These are phyloP conservation scores for Epinotia nisella DNA, from an alignment of 2,888 invertebrate genomes.

Conservation along the genomic window DNA sequence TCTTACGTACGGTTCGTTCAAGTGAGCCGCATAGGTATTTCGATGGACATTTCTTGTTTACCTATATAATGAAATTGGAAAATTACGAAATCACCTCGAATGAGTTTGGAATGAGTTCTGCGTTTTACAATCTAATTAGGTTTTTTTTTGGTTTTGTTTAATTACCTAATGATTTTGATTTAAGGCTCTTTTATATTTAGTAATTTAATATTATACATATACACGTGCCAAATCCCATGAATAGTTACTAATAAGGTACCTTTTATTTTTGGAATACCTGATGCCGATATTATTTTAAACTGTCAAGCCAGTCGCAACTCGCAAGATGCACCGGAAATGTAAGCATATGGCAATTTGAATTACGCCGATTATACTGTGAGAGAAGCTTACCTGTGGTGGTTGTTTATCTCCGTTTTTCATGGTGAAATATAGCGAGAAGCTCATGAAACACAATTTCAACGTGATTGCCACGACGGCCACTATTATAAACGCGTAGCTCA, in stretches of 20 bases:
- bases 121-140: not conserved
- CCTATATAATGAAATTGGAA: not conserved
- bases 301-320: not conserved
- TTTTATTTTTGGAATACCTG: not conserved
- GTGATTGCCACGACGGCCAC: constrained; percentile 76
- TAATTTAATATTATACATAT: no score
- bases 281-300: not conserved
- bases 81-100: not conserved
- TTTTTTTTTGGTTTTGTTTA: not conserved
- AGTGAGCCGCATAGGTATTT: no score
- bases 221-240: no score
- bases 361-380: not conserved
- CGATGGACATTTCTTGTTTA: not conserved
- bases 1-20: no score
- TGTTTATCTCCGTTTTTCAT: constrained; percentile 58
- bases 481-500: constrained; percentile 73
- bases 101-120: not conserved
- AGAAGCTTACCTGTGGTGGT: constrained; percentile 60
- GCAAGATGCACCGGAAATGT: not conserved
- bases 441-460: constrained; percentile 73
- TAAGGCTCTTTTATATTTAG: no score
- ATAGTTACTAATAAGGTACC: not conserved
- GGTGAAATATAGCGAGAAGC: constrained; percentile 75
- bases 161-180: no score
- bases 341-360: not conserved